These are phyloP conservation scores for Cardinalis cardinalis DNA, from an alignment of 2,113 vertebrate species.

Conservation along the genomic window DNA sequence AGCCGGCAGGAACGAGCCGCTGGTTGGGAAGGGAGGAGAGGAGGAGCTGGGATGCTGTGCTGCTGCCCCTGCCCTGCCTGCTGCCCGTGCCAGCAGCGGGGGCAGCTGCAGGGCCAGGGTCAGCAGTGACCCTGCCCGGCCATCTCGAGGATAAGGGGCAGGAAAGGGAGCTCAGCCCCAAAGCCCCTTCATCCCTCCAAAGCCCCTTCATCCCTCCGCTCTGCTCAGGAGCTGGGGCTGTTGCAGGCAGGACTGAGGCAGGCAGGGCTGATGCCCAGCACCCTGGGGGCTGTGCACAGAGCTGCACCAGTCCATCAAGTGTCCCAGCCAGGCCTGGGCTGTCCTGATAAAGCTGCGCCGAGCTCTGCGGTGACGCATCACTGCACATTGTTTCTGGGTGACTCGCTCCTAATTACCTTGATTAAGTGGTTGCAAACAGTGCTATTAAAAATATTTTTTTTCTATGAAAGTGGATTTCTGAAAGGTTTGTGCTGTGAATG, in stretches of 20 bases:
- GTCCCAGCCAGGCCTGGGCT: constrained; percentile 23
- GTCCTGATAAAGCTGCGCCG: constrained; percentile 42
- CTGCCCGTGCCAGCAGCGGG: not conserved
- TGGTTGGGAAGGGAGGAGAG: not conserved
- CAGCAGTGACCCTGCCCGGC: accelerated
- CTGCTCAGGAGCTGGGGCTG: not conserved
- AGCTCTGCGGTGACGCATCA: not conserved
- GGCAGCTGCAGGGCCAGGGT: not conserved
- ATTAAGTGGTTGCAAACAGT: constrained; percentile 64
- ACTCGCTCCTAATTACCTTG: constrained; percentile 68
- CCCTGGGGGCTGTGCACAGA: not conserved
- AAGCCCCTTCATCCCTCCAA: not conserved
- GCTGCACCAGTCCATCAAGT: not conserved
- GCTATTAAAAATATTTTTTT: constrained; percentile 55
- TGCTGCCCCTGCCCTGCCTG: not conserved
- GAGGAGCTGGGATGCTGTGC: not conserved
- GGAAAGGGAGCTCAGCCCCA: not conserved
- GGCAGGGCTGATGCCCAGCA: not conserved
- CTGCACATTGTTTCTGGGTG: constrained; percentile 63
- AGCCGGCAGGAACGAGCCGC: constrained; percentile 4
- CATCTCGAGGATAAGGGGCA: accelerated
- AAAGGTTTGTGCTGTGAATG: constrained; percentile 29
- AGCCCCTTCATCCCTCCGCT: not conserved
- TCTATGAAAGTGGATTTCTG: constrained; percentile 25
- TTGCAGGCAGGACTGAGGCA: not conserved